These are phyloP conservation scores for Lycaena phlaeas DNA, from an alignment of 2,888 invertebrate genomes.

Conservation along the genomic window DNA sequence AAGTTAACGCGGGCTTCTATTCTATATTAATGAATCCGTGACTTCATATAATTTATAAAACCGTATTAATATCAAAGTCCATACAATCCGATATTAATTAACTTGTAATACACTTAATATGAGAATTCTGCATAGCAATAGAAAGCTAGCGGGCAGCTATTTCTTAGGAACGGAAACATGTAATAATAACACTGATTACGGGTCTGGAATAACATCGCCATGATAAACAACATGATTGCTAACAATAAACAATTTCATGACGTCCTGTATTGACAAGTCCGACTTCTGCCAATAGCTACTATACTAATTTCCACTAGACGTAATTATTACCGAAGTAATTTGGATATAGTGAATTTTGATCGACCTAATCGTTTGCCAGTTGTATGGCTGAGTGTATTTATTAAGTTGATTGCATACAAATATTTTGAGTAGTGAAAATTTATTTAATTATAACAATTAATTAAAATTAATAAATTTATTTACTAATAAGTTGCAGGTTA, in stretches of 20 bases:
- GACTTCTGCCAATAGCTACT: not conserved
- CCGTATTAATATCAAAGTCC: no score
- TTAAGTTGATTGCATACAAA: no score
- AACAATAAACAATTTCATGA: constrained; percentile 25
- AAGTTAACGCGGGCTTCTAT: no score
- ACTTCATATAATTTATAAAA: no score
- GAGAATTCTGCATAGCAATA: constrained; percentile 16
- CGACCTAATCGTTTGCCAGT: no score
- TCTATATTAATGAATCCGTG: no score
- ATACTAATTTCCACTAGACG: not conserved
- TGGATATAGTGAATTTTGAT: no score
- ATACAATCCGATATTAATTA: constrained; percentile 1
- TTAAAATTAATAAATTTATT: no score
- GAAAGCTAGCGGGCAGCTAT: constrained; percentile 18
- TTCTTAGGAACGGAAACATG: constrained; percentile 24
- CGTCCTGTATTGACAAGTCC: constrained; percentile 20
- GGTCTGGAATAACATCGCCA: constrained; percentile 17
- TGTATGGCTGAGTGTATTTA: no score
- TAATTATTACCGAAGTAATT: not conserved
- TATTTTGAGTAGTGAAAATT: no score
- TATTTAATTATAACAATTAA: no score
- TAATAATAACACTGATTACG: constrained; percentile 27
- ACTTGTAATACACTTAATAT: constrained; percentile 1
- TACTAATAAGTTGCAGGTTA: no score
- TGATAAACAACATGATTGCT: constrained; percentile 24